Percentiles rank a stretch among this genome's conserved stretches.
Evolutionary conservation across 2,888 invertebrate genomes (phyloP).

Genomic region (Conchocele bisecta): DNA sequence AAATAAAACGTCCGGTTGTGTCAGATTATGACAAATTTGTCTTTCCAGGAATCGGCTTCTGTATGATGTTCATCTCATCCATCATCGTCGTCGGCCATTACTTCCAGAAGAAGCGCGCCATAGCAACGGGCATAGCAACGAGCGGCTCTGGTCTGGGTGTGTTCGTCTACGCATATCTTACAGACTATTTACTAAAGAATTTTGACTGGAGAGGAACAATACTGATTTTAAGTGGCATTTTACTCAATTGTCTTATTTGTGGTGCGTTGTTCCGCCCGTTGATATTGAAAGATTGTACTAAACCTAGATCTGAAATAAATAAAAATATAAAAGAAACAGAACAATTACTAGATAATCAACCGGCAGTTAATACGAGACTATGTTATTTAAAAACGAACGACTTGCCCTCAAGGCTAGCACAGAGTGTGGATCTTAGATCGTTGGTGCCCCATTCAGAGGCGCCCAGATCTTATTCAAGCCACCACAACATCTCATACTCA

Average conservation of each 20-base stretch:
- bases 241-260: conserved; percentile 93
- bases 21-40: too few species aligned
- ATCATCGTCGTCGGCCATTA: conserved; percentile 98
- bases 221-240: conserved; percentile 89
- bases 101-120: conserved; percentile 95
- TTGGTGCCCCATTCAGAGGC: neutral
- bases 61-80: conserved; percentile 97
- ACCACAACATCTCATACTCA: conserved; percentile 22
- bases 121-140: conserved; percentile 97
- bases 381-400: conserved; percentile 3
- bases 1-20: too few species aligned
- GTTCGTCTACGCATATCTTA: conserved; percentile 90
- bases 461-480: conserved; percentile 33
- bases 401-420: conserved; percentile 16
- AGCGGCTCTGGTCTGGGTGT: conserved; percentile 97
- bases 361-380: neutral
- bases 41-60: conserved; percentile 94
- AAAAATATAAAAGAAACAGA: too few species aligned
- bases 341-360: too few species aligned
- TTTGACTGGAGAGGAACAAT: conserved; percentile 74
- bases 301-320: neutral
- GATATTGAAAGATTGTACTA: neutral
- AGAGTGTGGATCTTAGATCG: conserved; percentile 32
- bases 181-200: conserved; percentile 85
- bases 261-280: conserved; percentile 95